Evolutionary conservation across 2,113 vertebrate species (phyloP), one percentile per base, ranked within the genome.

Genomic region (Centropristis striata): DNA sequence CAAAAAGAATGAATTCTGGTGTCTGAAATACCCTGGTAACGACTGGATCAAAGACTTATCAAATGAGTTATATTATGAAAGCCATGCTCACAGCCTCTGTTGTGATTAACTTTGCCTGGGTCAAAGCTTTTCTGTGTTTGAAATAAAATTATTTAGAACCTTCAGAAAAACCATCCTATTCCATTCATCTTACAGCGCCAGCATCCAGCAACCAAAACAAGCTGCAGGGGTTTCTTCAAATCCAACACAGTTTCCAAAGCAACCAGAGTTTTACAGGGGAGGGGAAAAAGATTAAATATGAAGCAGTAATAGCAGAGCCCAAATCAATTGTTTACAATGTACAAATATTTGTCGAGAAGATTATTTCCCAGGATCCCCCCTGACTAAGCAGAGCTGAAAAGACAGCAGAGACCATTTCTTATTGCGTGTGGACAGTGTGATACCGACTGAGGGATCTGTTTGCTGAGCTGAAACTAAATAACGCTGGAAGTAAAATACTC

Each of bases 351-450:
- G 63, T 72, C 8, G 4, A 2, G 28, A 32, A 67, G 59, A 73
- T 80, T 73, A 81, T 77, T 58, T 69, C 68, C 44, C 65, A 47
- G 59, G n/a, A 66, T 60, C 44, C 49, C 41, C 20, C 42, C 5
- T 8, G 37, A 58, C 44, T 54, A 42, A 57, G n/a, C 2, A 51
- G 12, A 27, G 2, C 20, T 25, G 54, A 18, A 42, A 27, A 46
- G n/a, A 42, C n/a, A 20, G 32, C 51, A 42, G 50, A 64, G 32
- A 60, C 1, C 55, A n/a, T 51, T 20, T 20, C 8, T 27, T 1
- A 27, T 50, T 42, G 64, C 23, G 64, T 49, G 46, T 23, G 42
- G 41, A 28, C 64, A 15, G 55, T 9, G 1, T 0, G 18, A 18
- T 8, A 20, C 46, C 47, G 21, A 27, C 49, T 21, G 25, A 71